phyloP scores from a whole-genome alignment of 2,113 vertebrate species.

The chimpanzee (Pan troglodytes) region NHGRI_mPanTro3-v2.1_pri NC_072419.2:24978001-24978500 shows the following conservation, averaged over 20 bases:
- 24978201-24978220: slow-evolving; percentile 1
- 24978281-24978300: neutral
- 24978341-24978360: neutral
- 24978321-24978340: neutral
- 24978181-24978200: neutral
- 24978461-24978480: neutral
- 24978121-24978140: neutral
- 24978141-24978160: neutral
- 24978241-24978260: neutral
- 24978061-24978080: neutral
- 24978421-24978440: neutral
- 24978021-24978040: no score
- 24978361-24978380: neutral
- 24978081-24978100: neutral
- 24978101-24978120: neutral
- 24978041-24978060: no score
- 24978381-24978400: neutral
- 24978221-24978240: neutral
- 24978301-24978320: neutral
- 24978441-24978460: neutral
- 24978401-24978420: neutral
- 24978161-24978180: neutral
- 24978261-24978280: neutral
- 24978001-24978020: no score
- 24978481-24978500: neutral